phyloP scores from a whole-genome alignment of 2,113 vertebrate genomes.

The Boleophthalmus pectinirostris region DNA sequence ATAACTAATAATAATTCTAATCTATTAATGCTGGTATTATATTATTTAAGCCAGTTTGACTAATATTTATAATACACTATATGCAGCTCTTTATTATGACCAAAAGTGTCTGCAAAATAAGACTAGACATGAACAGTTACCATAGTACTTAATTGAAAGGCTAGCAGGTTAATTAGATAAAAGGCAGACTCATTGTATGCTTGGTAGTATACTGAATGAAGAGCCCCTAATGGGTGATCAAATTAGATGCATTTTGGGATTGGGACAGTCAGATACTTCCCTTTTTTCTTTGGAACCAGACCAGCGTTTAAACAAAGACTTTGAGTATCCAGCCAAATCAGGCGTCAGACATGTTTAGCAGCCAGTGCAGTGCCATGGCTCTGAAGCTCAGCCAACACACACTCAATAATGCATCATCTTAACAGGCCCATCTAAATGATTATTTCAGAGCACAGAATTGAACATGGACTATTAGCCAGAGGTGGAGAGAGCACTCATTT shows the following conservation, averaged over 20 bases:
- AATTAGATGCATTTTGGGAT: constrained; percentile 1
- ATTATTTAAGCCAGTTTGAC: no score
- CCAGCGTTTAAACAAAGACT: background rate
- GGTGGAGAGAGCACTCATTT: background rate
- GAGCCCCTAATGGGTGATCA: constrained; percentile 1
- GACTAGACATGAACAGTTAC: background rate
- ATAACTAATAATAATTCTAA: no score
- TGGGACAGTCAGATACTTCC: background rate
- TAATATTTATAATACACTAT: background rate
- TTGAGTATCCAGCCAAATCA: background rate
- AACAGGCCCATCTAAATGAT: constrained; percentile 1
- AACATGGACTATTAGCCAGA: background rate
- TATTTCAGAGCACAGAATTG: background rate
- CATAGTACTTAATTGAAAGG: background rate
- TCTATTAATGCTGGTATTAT: no score
- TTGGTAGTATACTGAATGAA: background rate
- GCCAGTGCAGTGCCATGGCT: background rate
- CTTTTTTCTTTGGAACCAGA: background rate
- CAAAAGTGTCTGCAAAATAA: background rate
- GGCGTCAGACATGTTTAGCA: constrained; percentile 3
- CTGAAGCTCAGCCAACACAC: constrained; percentile 7
- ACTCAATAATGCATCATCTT: constrained; percentile 7
- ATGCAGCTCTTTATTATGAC: background rate
- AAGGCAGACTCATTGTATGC: background rate
- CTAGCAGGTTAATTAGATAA: background rate